These are phyloP conservation scores for Steromphala cineraria DNA, from an alignment of 2,888 invertebrate genomes.

Conservation along the genomic window DNA sequence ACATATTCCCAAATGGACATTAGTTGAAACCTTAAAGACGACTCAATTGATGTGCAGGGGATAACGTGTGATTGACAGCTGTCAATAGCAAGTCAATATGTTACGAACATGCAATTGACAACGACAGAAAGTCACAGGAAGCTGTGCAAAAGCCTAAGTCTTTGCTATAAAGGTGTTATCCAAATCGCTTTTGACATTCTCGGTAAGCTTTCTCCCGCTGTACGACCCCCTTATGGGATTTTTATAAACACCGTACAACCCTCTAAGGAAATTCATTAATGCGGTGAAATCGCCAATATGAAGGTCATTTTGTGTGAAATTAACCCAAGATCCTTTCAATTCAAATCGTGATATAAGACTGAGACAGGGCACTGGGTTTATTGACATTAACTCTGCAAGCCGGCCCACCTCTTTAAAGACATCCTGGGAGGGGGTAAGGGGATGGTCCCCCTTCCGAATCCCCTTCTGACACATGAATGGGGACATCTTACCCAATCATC, in stretches of 20 bases:
- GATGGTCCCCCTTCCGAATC: background rate
- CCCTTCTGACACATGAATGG: background rate
- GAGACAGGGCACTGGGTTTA: background rate
- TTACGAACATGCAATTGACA: background rate
- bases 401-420: background rate
- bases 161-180: background rate
- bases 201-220: background rate
- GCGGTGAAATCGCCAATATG: conserved; percentile 14
- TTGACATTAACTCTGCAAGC: background rate
- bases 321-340: conserved; percentile 3
- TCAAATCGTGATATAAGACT: conserved; percentile 1
- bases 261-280: background rate
- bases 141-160: background rate
- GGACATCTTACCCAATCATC: background rate
- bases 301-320: conserved; percentile 3
- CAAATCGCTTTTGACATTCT: background rate
- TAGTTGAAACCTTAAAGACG: no score
- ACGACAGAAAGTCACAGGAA: background rate
- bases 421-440: background rate
- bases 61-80: background rate
- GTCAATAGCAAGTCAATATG: background rate
- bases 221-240: background rate
- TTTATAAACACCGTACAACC: background rate
- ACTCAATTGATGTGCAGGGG: no score
- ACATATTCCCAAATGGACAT: no score